Evolutionary conservation across 2,888 invertebrate genomes (phyloP).

Genomic region (Acleris sparsana): DNA sequence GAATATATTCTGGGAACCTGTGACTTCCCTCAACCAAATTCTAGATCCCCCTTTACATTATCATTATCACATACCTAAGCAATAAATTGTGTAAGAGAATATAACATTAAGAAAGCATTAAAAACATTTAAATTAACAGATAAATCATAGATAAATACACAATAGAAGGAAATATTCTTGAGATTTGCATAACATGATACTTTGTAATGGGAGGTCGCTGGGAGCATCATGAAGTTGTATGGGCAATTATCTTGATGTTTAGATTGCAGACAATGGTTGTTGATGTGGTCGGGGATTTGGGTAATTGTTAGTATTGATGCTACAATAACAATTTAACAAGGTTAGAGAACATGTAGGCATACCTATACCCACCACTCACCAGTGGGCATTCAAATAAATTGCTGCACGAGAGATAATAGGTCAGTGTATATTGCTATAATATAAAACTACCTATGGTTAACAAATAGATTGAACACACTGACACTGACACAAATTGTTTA

Average conservation of each 20-base stretch:
- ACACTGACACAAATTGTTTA: too few relatives aligned
- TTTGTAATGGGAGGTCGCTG: slow-evolving; percentile 40
- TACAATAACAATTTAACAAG: neutral
- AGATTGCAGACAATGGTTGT: slow-evolving; percentile 14
- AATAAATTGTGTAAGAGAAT: neutral
- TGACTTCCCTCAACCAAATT: too few relatives aligned
- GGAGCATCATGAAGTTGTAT: slow-evolving; percentile 34
- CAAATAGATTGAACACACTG: too few relatives aligned
- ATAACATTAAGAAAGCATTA: neutral
- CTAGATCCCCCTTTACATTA: too few relatives aligned
- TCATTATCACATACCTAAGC: too few relatives aligned
- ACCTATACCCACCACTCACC: too few relatives aligned
- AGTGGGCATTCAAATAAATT: too few relatives aligned
- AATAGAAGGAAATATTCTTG: slow-evolving; percentile 30
- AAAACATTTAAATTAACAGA: neutral
- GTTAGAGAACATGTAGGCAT: too few relatives aligned
- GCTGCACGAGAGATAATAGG: too few relatives aligned
- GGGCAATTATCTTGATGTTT: slow-evolving; percentile 34
- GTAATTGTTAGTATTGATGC: slow-evolving; percentile 18
- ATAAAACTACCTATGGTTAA: too few relatives aligned
- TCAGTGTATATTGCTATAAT: too few relatives aligned
- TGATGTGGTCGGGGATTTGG: slow-evolving; percentile 24
- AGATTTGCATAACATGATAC: slow-evolving; percentile 37
- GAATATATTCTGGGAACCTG: too few relatives aligned
- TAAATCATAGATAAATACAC: slow-evolving; percentile 5